A percentile compares a stretch with the other conserved stretches of the same genome.
Conservation (phyloP, 1,140 invertebrate genomes). For the Leptinotarsa undecemlineata region DNA sequence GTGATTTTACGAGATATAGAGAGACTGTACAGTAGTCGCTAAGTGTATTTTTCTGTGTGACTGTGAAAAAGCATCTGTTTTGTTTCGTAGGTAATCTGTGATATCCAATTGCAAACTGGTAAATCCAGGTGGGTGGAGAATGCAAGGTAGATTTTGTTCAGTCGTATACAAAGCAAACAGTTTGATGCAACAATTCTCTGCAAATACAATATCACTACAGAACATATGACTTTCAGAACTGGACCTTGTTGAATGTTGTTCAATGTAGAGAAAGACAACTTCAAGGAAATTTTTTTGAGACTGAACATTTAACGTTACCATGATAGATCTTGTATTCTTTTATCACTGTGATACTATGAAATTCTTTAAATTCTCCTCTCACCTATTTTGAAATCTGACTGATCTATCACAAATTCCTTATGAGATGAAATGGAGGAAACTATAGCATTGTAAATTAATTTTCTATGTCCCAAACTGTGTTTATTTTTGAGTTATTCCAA, state of each 20-base stretch:
- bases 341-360: too few relatives aligned
- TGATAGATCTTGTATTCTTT: too few relatives aligned
- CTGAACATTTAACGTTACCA: too few relatives aligned
- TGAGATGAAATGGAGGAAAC: constrained; percentile 13
- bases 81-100: constrained; percentile 37
- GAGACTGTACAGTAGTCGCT: constrained; percentile 51
- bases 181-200: background rate
- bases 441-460: background rate
- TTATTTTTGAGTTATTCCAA: background rate
- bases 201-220: background rate
- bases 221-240: too few relatives aligned
- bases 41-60: constrained; percentile 36
- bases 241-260: too few relatives aligned
- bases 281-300: too few relatives aligned
- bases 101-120: constrained; percentile 14
- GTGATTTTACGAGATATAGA: constrained; percentile 50
- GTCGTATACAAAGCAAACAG: background rate
- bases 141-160: background rate
- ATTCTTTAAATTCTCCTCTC: background rate
- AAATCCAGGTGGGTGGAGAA: background rate
- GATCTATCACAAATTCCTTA: constrained; percentile 25
- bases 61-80: constrained; percentile 15
- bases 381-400: background rate
- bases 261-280: too few relatives aligned
- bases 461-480: background rate